Evolutionary conservation across 2,888 invertebrate species (phyloP), one percentile per base, ranked within the genome.

Genomic region (Limnephilus auricula): DNA sequence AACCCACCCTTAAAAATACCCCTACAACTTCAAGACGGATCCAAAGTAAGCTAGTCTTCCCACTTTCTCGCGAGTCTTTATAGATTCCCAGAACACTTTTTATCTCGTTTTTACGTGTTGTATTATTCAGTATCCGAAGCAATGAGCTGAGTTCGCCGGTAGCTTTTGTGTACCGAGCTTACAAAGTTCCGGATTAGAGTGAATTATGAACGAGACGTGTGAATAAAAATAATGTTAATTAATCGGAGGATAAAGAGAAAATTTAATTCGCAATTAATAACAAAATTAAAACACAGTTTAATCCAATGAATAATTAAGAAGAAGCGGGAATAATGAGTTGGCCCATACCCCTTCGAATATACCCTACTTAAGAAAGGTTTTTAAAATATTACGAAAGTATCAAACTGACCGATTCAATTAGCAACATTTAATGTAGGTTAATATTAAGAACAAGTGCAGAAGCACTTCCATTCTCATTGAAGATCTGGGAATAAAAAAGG

Each of bases 171-270:
- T 92, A 85, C 85, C 87, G 88, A 92, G 91, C 89, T 92, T 91
- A 92, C 92, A 92, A 92, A 92, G 91, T 92, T 91, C 79, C 32
- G 91, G 91, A 83, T 92, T 91, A 88, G 80, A 90, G 92, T 89
- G 89, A 91, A 92, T 92, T 92, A 91, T 92, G 86, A 87, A 84
- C 32, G 89, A 89, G 91, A 92, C 91, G 92, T 90, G 92, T 89
- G 92, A 92, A 92, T 92, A 91, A 91, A 90, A 91, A 92, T 92
- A 92, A 92, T 92, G 90, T 86, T 92, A 92, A 92, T 92, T 90
- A 92, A 92, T 92, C 84, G 91, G 79, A 40, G 92, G 89, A 90
- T 92, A 88, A 92, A 90, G 84, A 79, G 89, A 40, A 89, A 90
- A 79, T 83, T 91, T 91, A 89, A 84, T 83, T 79, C 50, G 84